phyloP scores from a whole-genome alignment of 2,797 vertebrate genomes.

The Coranthus polyacanthus region DNA sequence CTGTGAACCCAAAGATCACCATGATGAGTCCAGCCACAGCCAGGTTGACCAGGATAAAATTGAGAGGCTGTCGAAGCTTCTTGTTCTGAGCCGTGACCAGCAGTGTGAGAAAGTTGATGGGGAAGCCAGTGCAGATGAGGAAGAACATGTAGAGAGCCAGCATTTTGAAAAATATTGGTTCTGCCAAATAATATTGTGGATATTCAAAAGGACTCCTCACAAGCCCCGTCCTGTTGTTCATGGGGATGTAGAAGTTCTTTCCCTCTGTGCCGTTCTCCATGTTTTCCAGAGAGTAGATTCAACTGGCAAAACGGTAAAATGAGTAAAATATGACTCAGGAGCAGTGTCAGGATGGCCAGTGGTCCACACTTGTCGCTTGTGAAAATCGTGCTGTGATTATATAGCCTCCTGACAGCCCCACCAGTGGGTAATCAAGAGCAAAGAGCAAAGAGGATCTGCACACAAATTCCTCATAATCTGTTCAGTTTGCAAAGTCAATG shows the following conservation, averaged over 20 bases:
- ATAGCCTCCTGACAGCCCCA: conserved; percentile 70
- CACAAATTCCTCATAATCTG: conserved; percentile 52
- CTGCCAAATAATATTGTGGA: conserved; percentile 83
- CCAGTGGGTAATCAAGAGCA: conserved; percentile 67
- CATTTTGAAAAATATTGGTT: conserved; percentile 72
- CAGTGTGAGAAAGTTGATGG: conserved; percentile 86
- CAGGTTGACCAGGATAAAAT: conserved; percentile 86
- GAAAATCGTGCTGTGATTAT: conserved; percentile 59
- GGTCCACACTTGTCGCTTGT: conserved; percentile 19
- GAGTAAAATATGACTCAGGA: conserved; percentile 12
- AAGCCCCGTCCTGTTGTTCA: conserved; percentile 85
- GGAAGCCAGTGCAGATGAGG: conserved; percentile 79
- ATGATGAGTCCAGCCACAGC: conserved; percentile 83
- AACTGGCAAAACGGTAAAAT: too few species aligned
- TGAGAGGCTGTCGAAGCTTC: conserved; percentile 85
- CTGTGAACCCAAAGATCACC: conserved; percentile 82
- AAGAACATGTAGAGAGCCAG: conserved; percentile 83
- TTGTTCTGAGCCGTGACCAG: conserved; percentile 85
- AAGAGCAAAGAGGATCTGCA: conserved; percentile 79
- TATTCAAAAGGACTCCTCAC: conserved; percentile 84
- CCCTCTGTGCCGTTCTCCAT: conserved; percentile 83
- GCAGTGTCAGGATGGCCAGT: conserved; percentile 19
- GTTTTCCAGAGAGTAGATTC: too few species aligned
- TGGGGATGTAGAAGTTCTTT: conserved; percentile 85
- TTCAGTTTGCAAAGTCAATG: too few species aligned